These are phyloP conservation scores for Tubiluchus corallicola DNA, from an alignment of 2,888 invertebrate genomes.

Conservation along the genomic window DNA sequence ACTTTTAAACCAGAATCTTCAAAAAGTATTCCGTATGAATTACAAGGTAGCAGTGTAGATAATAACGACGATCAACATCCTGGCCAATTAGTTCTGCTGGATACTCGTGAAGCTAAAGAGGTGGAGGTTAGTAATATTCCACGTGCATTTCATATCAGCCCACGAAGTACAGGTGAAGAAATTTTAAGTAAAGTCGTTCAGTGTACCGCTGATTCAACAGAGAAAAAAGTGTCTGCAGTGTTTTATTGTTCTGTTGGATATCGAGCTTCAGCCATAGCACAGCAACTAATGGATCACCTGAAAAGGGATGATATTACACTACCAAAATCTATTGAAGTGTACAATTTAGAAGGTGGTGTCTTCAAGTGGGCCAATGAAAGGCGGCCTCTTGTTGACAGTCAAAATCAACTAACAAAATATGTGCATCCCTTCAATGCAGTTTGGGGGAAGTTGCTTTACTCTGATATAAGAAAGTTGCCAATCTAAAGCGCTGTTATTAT, in stretches of 20 bases:
- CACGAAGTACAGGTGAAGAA: too few relatives aligned
- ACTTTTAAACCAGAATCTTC: too few relatives aligned
- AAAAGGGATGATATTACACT: neutral
- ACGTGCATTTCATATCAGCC: too few relatives aligned
- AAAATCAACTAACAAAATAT: slow-evolving; percentile 16
- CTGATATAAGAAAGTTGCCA: neutral
- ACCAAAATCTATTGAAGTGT: slow-evolving; percentile 11
- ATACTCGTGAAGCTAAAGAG: too few relatives aligned
- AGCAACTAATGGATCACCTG: slow-evolving; percentile 15
- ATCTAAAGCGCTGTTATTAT: too few relatives aligned
- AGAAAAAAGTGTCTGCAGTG: slow-evolving; percentile 16
- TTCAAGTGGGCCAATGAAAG: slow-evolving; percentile 28
- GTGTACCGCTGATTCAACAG: too few relatives aligned
- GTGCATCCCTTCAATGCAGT: slow-evolving; percentile 23
- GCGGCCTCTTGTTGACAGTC: slow-evolving; percentile 19
- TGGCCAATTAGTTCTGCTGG: too few relatives aligned
- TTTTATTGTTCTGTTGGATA: slow-evolving; percentile 27
- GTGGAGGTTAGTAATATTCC: too few relatives aligned
- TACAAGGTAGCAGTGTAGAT: too few relatives aligned
- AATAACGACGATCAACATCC: too few relatives aligned
- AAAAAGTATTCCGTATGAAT: too few relatives aligned
- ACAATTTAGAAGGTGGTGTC: slow-evolving; percentile 24
- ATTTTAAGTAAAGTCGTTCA: too few relatives aligned
- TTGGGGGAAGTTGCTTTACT: slow-evolving; percentile 15
- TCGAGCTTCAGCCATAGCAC: slow-evolving; percentile 20